Percentiles rank a stretch among this genome's conserved stretches.
These are phyloP conservation scores for Drosophila meridionalis DNA, from an alignment of 2,888 invertebrate genomes.

Conservation along the genomic window DNA sequence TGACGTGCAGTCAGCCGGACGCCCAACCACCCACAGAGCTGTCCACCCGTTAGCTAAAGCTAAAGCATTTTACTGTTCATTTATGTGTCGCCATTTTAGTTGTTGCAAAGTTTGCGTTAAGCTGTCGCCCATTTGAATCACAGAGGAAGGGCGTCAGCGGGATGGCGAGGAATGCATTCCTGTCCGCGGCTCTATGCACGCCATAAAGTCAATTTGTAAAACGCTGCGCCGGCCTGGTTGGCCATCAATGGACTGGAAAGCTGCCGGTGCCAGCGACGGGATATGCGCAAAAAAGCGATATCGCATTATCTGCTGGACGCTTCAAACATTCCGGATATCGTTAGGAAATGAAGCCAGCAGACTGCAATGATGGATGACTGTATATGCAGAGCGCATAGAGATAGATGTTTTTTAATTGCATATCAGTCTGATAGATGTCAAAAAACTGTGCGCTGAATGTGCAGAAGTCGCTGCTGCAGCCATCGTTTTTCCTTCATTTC, in stretches of 20 bases:
- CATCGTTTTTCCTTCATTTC: not conserved
- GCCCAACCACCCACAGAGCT: not conserved
- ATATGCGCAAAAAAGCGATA: slow-evolving; percentile 48
- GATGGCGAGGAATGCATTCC: not conserved
- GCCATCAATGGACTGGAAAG: slow-evolving; percentile 74
- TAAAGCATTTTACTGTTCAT: slow-evolving; percentile 52
- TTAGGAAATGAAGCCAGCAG: slow-evolving; percentile 39
- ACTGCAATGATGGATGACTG: slow-evolving; percentile 32
- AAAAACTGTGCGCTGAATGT: not conserved
- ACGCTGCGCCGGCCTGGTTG: slow-evolving; percentile 51
- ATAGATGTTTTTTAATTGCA: slow-evolving; percentile 5
- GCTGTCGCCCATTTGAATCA: slow-evolving; percentile 46
- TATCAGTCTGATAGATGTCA: slow-evolving; percentile 12
- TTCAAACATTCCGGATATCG: slow-evolving; percentile 36
- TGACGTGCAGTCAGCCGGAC: slow-evolving; percentile 58
- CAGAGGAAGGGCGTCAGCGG: not conserved
- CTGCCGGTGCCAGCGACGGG: slow-evolving; percentile 26
- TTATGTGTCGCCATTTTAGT: slow-evolving; percentile 69
- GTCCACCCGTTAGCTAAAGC: not conserved
- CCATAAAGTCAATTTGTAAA: slow-evolving; percentile 75
- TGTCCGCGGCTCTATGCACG: slow-evolving; percentile 16
- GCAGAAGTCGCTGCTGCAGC: not conserved
- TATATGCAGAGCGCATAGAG: not conserved
- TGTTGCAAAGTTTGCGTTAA: slow-evolving; percentile 57
- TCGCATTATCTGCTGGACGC: slow-evolving; percentile 62